A percentile compares a stretch with the other conserved stretches of the same genome.
Evolutionary conservation across 2,888 invertebrate species (phyloP).

Genomic region (Caenorhabditis angaria): DNA sequence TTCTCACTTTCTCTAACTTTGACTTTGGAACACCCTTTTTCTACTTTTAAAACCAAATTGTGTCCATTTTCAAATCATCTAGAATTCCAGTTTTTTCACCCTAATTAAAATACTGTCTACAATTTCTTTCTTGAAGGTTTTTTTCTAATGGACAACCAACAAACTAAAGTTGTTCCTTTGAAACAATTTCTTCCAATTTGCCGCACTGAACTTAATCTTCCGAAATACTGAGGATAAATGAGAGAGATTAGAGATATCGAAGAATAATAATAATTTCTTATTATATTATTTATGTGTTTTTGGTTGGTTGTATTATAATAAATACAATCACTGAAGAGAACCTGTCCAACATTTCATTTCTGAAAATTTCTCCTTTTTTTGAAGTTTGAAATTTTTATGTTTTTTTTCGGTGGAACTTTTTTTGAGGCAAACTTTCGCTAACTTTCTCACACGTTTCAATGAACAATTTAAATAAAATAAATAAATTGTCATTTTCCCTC

Average conservation of each 20-base stretch:
- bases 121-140: no score
- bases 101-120: no score
- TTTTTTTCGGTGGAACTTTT: neutral
- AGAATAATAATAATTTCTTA: constrained; percentile 2
- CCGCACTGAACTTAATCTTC: neutral
- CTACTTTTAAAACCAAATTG: no score
- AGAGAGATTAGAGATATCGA: neutral
- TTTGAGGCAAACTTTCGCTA: neutral
- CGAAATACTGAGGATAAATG: neutral
- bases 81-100: no score
- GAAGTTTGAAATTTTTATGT: no score
- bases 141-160: no score
- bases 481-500: neutral
- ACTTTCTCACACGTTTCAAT: neutral
- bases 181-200: no score
- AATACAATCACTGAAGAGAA: constrained; percentile 3
- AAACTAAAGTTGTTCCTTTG: no score
- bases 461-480: neutral
- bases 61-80: no score
- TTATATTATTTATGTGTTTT: neutral
- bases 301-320: no score
- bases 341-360: constrained; percentile 1
- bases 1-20: no score
- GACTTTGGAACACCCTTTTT: no score
- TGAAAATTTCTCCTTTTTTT: neutral